Conservation (phyloP, 2,888 invertebrate genomes). For the Agrochola litura region DNA sequence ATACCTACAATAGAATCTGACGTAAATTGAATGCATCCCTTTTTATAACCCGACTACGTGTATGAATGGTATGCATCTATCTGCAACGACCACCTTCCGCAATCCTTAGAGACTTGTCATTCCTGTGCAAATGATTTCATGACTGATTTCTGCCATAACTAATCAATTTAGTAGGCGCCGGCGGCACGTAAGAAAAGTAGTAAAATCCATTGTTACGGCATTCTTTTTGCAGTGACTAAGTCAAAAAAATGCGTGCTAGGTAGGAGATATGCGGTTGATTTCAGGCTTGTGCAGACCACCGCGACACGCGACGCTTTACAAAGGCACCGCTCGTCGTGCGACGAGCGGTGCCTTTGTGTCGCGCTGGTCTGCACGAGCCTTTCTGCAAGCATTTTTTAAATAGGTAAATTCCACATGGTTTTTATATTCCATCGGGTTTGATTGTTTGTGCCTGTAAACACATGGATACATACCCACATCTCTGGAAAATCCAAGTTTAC, state of each 20-base stretch:
- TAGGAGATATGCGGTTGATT: neutral
- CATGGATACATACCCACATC: neutral
- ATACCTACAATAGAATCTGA: neutral
- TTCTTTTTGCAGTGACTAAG: neutral
- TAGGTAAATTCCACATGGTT: neutral
- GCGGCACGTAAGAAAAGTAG: neutral
- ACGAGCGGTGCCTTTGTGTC: too few species aligned
- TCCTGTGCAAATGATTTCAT: neutral
- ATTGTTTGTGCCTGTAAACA: neutral
- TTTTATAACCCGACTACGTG: neutral
- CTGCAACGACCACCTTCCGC: neutral
- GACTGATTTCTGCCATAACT: neutral
- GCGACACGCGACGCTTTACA: too few species aligned
- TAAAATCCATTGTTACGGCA: neutral
- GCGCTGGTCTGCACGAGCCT: too few species aligned
- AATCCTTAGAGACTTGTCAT: neutral
- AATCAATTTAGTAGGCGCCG: neutral
- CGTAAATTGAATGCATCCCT: too few species aligned
- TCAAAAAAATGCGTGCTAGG: neutral
- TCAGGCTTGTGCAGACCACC: too few species aligned
- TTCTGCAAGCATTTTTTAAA: neutral
- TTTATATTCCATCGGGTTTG: neutral
- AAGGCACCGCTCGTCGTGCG: too few species aligned
- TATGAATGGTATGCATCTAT: neutral
- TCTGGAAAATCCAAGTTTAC: neutral